Base-by-base conservation (phyloP, 1,140 invertebrate species). In the Aphidius gifuensis region DNA sequence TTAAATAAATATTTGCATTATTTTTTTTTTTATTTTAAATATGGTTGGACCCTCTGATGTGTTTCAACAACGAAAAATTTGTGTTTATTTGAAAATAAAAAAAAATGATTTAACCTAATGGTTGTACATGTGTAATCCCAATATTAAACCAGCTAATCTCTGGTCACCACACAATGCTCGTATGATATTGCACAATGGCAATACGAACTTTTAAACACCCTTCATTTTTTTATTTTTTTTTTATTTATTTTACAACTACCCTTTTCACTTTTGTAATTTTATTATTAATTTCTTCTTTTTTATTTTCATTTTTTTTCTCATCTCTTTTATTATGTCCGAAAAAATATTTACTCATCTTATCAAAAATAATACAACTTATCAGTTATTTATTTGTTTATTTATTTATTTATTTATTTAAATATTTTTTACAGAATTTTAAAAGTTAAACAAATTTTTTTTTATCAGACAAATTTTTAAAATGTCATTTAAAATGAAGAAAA, bases 91-190 rank as follows among this genome's bases (percentile, higher is more conserved):
- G 74, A 79, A 79, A 38, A 44, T 6, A 54, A 38, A 40, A 42
- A 64, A 64, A 80, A 79, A 80, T 80, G 79, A 80, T 80, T 81
- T 78, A 78, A 79, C 76, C 74, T 77, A 78, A 80, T 79, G 78
- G 77, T 76, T 80, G 76, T 78, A 80, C 79, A 78, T 76, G 74
- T 80, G 79, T 80, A 80, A 81, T 81, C 77, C 75, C 77, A 73
- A 81, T 80, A 79, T 76, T 80, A 79, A 76, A 73, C 78, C 69
- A 60, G 75, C 79, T 81, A 81, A 81, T 81, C 79, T 81, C 78
- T 71, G 65, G 64, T 67, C 68, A 71, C 73, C 79, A 81, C 74
- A 72, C 78, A 70, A 70, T 70, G 16, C 16, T 16, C 16, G 0
- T 16, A 16, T 16, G 16, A 16, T 16, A 16, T 16, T 16, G 75